Evolutionary conservation across 2,113 vertebrate species (phyloP).

Genomic region (Pagrus major): DNA sequence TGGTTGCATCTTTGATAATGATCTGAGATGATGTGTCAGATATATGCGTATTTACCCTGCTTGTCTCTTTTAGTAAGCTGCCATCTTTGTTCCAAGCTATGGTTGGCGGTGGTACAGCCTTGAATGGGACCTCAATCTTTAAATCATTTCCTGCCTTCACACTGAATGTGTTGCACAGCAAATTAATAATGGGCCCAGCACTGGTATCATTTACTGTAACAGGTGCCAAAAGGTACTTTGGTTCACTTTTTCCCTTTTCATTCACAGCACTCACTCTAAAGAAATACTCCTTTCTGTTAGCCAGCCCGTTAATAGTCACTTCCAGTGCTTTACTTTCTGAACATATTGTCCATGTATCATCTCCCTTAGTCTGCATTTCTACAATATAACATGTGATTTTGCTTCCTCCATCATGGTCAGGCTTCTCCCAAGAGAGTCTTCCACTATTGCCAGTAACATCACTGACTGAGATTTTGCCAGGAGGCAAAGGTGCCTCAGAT

Average conservation of each 20-base stretch:
- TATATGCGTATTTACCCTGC: conserved; percentile 91
- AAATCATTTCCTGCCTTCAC: conserved; percentile 95
- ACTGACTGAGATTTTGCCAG: conserved; percentile 91
- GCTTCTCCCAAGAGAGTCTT: conserved; percentile 96
- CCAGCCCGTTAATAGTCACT: conserved; percentile 89
- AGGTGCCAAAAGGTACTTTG: conserved; percentile 90
- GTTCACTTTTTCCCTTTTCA: conserved; percentile 97
- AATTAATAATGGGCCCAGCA: conserved; percentile 89
- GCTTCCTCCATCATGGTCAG: conserved; percentile 96
- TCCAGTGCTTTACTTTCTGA: conserved; percentile 91
- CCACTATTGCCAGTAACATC: conserved; percentile 91
- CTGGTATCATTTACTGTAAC: conserved; percentile 92
- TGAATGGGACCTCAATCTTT: conserved; percentile 95
- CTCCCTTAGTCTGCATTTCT: conserved; percentile 94
- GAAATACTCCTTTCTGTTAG: conserved; percentile 91
- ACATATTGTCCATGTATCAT: conserved; percentile 93
- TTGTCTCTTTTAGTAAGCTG: conserved; percentile 92
- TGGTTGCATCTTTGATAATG: conserved; percentile 91
- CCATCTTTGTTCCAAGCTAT: conserved; percentile 93
- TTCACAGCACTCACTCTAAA: conserved; percentile 94
- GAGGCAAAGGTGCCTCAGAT: conserved; percentile 92
- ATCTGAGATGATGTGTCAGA: conserved; percentile 90
- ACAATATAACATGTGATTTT: conserved; percentile 94
- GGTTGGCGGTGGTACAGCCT: conserved; percentile 89
- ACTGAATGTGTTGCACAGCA: conserved; percentile 92